Evolutionary conservation across 2,113 vertebrate species (phyloP).

Genomic region (Erythrolamprus reginae): DNA sequence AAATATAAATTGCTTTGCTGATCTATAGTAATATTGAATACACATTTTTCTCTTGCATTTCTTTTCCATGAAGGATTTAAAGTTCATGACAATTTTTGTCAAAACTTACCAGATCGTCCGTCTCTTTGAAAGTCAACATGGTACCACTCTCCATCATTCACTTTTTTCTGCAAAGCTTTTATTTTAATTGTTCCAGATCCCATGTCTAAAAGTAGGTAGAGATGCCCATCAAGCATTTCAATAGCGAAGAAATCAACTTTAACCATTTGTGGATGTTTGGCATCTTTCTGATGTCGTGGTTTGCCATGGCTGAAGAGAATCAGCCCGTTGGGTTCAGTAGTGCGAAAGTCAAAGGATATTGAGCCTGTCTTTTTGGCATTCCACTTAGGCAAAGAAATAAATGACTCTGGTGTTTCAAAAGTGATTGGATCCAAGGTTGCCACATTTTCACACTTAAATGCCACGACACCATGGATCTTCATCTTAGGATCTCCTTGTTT

Average conservation of each 20-base stretch:
- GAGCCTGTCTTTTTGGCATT: conserved; percentile 98
- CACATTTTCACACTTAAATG: conserved; percentile 98
- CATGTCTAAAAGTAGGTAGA: conserved; percentile 95
- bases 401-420: conserved; percentile 95
- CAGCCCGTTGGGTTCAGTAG: conserved; percentile 94
- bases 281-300: conserved; percentile 89
- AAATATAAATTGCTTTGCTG: not conserved
- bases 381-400: conserved; percentile 93
- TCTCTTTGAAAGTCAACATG: conserved; percentile 97
- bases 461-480: conserved; percentile 93
- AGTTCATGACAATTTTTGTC: not conserved
- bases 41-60: not conserved
- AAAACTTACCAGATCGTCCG: conserved; percentile 85
- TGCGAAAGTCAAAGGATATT: conserved; percentile 97
- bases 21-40: too few species aligned
- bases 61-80: not conserved
- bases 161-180: conserved; percentile 91
- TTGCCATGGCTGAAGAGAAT: conserved; percentile 97
- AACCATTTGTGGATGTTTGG: conserved; percentile 86
- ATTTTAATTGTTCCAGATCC: conserved; percentile 97
- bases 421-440: conserved; percentile 96
- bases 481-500: conserved; percentile 93
- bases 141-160: conserved; percentile 99
- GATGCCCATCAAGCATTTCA: conserved; percentile 95
- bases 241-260: conserved; percentile 98